Base-by-base conservation (phyloP, 2,888 invertebrate genomes). In the Trissolcus japonicus region DNA sequence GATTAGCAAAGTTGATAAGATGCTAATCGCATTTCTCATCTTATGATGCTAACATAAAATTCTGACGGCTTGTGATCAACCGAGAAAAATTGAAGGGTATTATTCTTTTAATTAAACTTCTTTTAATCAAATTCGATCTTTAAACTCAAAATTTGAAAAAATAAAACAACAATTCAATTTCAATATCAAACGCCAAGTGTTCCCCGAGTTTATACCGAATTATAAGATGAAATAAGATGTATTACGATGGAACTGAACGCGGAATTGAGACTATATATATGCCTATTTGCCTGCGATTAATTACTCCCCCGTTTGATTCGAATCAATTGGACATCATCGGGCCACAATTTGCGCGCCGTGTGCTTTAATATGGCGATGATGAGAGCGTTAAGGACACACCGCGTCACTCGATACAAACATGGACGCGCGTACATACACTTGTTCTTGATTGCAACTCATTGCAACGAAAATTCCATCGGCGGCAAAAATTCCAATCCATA, bases 201-300 rank as follows among this genome's bases (percentile, higher is more conserved):
- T n/a, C n/a, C n/a, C n/a, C n/a, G n/a, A n/a, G n/a, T n/a, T n/a
- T n/a, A n/a, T n/a, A n/a, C n/a, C 35, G 35, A 35, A 9, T 35
- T 51, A 6, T 25, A 68, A 68, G n/a, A 25, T 16, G 1, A 29
- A 29, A 35, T 6, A 13, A 19, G 17, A n/a, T 60, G 69, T 63
- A 67, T 56, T 56, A 50, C 59, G 62, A 67, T 67, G 62, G n/a
- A 54, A 54, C 60, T 55, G 66, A 71, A 76, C 60, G 62, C 76
- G 76, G 69, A 75, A 75, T 63, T 68, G 21, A 57, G 61, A 63
- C 63, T 63, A 68, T 68, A 61, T 65, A 54, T 40, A 68, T 62
- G 65, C 59, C 29, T 75, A 75, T 68, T 75, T 68, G 75, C 60
- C 60, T 63, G 59, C 68, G 59, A 75, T 75, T 63, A 75, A 75